These are phyloP conservation scores for Thamnaconus septentrionalis DNA, from an alignment of 2,113 vertebrate species.

Conservation along the genomic window DNA sequence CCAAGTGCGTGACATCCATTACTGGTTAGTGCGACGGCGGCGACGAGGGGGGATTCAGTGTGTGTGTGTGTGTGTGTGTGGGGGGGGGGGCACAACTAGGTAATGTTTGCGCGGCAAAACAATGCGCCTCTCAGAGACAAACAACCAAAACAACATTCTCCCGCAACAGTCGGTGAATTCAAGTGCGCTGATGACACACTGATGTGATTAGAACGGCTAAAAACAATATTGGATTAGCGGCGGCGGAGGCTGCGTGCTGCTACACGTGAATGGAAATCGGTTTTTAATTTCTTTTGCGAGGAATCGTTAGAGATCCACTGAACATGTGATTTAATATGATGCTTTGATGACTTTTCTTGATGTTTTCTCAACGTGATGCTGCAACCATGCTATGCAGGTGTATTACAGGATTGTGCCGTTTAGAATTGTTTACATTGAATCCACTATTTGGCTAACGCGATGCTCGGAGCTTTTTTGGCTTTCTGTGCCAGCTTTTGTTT, in stretches of 20 bases:
- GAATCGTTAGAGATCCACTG: neutral
- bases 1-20: constrained; percentile 63
- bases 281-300: neutral
- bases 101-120: constrained; percentile 42
- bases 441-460: too few species aligned
- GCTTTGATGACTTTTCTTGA: too few species aligned
- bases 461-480: too few species aligned
- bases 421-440: too few species aligned
- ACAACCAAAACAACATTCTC: constrained; percentile 47
- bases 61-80: too few species aligned
- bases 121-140: constrained; percentile 38
- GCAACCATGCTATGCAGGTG: too few species aligned
- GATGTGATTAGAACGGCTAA: constrained; percentile 54
- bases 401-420: too few species aligned
- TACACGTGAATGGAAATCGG: constrained; percentile 20
- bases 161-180: constrained; percentile 35
- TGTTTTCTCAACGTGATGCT: too few species aligned
- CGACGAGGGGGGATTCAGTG: too few species aligned
- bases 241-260: constrained; percentile 17
- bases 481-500: too few species aligned
- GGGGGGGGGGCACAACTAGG: neutral
- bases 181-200: constrained; percentile 57
- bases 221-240: constrained; percentile 50
- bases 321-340: too few species aligned
- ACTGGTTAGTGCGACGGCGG: constrained; percentile 36